phyloP scores from a whole-genome alignment of 2,797 vertebrate genomes.

The Psittacula derbiana region DNA sequence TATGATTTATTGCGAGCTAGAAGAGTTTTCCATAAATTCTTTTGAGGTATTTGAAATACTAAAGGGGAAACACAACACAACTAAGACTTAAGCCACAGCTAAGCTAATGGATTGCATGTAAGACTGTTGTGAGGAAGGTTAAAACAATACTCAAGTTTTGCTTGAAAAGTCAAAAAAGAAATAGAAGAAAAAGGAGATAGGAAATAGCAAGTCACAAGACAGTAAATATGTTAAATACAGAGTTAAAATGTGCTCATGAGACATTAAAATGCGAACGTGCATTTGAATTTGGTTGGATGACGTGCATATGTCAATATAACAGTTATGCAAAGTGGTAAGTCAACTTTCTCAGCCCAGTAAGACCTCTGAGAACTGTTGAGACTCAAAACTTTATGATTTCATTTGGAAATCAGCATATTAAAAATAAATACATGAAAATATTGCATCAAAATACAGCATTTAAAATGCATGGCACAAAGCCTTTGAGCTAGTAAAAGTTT shows the following conservation, averaged over 20 bases:
- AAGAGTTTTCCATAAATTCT: neutral
- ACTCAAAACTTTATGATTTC: neutral
- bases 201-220: neutral
- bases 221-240: neutral
- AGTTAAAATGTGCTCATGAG: neutral
- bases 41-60: neutral
- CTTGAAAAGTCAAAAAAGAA: neutral
- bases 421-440: neutral
- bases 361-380: neutral
- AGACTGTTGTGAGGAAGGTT: neutral
- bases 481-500: neutral
- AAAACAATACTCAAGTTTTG: neutral
- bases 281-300: neutral
- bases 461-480: neutral
- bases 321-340: neutral
- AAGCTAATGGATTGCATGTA: neutral
- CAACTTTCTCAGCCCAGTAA: neutral
- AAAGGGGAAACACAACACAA: neutral
- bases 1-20: neutral
- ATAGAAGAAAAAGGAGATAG: neutral
- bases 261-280: neutral
- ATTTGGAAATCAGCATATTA: neutral
- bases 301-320: neutral
- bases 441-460: neutral
- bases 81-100: neutral